These are phyloP conservation scores for Agelaius phoeniceus DNA, from an alignment of 2,113 vertebrate genomes.

Conservation along the genomic window DNA sequence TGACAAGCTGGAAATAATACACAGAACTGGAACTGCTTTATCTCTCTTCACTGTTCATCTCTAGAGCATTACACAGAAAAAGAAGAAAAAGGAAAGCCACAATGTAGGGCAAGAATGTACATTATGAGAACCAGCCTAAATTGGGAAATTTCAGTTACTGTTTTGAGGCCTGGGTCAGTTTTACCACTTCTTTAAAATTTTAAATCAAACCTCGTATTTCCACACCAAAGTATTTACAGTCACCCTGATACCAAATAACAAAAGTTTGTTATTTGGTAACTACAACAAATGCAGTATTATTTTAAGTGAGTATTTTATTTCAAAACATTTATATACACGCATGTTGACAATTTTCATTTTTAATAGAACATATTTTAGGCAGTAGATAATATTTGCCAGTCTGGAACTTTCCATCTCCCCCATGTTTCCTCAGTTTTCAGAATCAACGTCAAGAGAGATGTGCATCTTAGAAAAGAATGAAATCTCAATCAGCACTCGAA, in stretches of 20 bases:
- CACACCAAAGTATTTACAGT: background rate
- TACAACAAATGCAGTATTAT: background rate
- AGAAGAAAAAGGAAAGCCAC: background rate
- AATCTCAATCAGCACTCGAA: slow-evolving; percentile 31
- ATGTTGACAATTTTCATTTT: background rate
- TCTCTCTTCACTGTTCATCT: background rate
- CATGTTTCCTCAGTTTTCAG: background rate
- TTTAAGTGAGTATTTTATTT: background rate
- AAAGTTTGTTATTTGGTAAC: background rate
- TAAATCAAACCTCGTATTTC: background rate
- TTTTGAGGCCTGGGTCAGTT: background rate
- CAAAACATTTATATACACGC: rapidly evolving
- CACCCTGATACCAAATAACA: background rate
- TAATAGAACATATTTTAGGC: background rate
- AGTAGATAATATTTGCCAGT: background rate
- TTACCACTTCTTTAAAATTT: background rate
- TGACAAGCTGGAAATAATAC: background rate
- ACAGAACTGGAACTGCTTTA: background rate
- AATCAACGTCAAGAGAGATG: background rate
- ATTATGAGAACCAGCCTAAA: background rate
- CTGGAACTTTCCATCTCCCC: background rate
- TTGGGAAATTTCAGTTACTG: background rate
- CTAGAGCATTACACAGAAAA: background rate
- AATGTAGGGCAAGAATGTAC: background rate
- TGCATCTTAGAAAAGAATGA: slow-evolving; percentile 2